Percentiles rank a stretch among this genome's conserved stretches.
phyloP scores from a whole-genome alignment of 2,888 invertebrate species.

The Pachymerium ferrugineum region DNA sequence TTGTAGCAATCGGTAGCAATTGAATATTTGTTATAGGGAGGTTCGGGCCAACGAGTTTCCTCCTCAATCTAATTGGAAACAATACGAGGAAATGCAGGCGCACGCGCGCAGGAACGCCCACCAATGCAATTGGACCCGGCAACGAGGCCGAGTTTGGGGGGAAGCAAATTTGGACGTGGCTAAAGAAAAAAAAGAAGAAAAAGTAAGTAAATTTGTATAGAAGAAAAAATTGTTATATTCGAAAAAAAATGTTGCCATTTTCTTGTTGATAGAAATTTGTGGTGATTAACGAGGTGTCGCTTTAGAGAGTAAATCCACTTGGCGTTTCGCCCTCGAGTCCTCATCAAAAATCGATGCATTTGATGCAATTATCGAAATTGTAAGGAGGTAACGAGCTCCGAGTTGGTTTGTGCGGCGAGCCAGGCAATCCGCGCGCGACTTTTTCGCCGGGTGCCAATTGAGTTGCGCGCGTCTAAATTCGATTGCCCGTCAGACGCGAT shows the following conservation, averaged over 20 bases:
- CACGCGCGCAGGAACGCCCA: constrained; percentile 11
- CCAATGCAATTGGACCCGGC: background rate
- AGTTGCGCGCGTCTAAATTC: constrained; percentile 4
- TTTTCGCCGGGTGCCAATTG: constrained; percentile 10
- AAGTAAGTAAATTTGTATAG: background rate
- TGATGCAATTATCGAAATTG: constrained; percentile 36
- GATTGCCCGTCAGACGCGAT: constrained; percentile 16
- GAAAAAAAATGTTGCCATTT: background rate
- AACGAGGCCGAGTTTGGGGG: background rate
- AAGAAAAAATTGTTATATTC: background rate
- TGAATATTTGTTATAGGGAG: background rate
- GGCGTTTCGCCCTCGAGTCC: too few relatives aligned
- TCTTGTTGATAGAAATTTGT: background rate
- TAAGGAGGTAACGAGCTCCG: constrained; percentile 36
- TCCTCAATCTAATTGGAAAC: constrained; percentile 2
- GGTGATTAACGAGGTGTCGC: background rate
- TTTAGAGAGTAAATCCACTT: too few relatives aligned
- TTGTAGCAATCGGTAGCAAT: too few relatives aligned
- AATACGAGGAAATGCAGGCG: constrained; percentile 5
- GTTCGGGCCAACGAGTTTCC: constrained; percentile 2
- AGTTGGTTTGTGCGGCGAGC: constrained; percentile 35
- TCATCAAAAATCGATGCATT: constrained; percentile 36
- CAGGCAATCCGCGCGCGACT: constrained; percentile 15
- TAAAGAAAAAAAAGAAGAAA: background rate
- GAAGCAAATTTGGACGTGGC: background rate